phyloP scores from a whole-genome alignment of 2,113 vertebrate species.

The Nannospalax galili region DNA sequence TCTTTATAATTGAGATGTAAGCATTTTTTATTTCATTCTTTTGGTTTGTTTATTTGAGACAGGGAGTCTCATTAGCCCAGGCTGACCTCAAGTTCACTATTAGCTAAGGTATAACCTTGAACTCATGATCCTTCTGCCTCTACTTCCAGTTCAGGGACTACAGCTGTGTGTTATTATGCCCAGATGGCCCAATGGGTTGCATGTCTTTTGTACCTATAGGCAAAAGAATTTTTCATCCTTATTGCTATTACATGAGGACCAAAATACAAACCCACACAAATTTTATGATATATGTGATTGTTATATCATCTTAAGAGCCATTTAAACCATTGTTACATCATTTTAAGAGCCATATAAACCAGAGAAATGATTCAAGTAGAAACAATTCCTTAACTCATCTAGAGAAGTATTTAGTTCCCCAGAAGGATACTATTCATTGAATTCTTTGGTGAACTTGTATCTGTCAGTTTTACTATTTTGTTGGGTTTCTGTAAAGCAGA shows the following conservation, averaged over 20 bases:
- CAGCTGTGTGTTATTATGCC: neutral
- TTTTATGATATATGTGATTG: neutral
- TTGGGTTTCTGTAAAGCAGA: neutral
- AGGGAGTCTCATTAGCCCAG: neutral
- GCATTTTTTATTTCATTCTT: neutral
- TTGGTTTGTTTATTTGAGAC: neutral
- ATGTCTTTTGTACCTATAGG: neutral
- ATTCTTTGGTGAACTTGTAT: neutral
- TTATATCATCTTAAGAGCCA: neutral
- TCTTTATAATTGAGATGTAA: neutral
- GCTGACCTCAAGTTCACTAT: neutral
- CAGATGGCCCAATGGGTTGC: neutral
- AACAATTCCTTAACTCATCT: neutral
- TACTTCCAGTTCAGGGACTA: neutral
- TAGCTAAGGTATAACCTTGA: neutral
- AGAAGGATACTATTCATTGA: neutral
- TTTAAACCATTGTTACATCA: neutral
- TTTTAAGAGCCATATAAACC: neutral
- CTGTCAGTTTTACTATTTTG: neutral
- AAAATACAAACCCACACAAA: neutral
- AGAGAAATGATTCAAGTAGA: conserved; percentile 6
- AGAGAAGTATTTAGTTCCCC: neutral
- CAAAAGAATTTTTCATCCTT: neutral
- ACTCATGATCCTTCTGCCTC: neutral
- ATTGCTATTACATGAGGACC: neutral